These are phyloP conservation scores for Colossoma macropomum DNA, from an alignment of 2,113 vertebrate species.

Conservation along the genomic window DNA sequence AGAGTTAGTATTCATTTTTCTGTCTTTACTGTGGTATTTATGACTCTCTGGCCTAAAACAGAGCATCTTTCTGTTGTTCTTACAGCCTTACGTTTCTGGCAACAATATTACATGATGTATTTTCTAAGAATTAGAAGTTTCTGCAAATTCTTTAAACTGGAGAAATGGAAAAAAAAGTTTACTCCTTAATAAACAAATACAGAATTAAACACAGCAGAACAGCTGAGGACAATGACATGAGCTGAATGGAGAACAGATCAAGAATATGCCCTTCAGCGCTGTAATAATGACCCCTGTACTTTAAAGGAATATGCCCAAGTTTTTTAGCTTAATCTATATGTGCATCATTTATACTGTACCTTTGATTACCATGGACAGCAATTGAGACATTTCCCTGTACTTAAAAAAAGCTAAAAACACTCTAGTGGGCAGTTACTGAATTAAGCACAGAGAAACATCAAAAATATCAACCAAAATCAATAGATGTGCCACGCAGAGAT, in stretches of 20 bases:
- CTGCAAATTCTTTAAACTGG: neutral
- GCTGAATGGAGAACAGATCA: neutral
- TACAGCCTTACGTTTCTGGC: neutral
- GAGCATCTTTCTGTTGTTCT: neutral
- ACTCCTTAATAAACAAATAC: too few species aligned
- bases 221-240: neutral
- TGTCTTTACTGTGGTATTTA: neutral
- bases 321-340: neutral
- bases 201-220: too few species aligned
- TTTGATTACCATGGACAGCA: too few species aligned
- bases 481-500: too few species aligned
- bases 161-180: neutral
- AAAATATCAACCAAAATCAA: too few species aligned
- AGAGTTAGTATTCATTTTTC: constrained; percentile 82
- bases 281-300: neutral
- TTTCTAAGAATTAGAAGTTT: neutral
- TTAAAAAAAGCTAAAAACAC: too few species aligned
- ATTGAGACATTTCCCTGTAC: too few species aligned
- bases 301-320: too few species aligned
- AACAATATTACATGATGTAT: neutral
- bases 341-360: too few species aligned
- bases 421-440: too few species aligned
- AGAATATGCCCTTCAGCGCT: neutral
- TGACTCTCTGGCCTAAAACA: neutral
- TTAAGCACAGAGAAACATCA: too few species aligned